Conservation (phyloP, 2,888 invertebrate genomes). For the Liopterus haemorrhoidalis region DNA sequence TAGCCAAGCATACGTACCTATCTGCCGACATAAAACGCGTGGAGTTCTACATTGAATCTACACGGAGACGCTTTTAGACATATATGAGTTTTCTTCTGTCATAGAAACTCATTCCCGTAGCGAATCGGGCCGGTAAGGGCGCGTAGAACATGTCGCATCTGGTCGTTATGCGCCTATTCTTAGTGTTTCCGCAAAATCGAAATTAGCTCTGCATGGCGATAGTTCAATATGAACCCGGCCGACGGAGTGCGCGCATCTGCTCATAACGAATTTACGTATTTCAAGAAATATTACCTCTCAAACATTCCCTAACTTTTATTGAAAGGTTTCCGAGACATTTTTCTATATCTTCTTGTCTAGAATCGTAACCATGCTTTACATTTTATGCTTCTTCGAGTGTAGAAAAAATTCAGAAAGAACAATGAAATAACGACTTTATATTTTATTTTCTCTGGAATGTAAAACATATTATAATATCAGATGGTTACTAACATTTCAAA, state of each 20-base stretch:
- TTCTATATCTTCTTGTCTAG: too few species aligned
- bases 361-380: too few species aligned
- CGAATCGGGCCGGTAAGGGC: constrained; percentile 35
- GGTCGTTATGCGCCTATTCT: constrained; percentile 35
- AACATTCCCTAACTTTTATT: constrained; percentile 13
- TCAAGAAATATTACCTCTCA: constrained; percentile 20
- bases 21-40: too few species aligned
- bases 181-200: constrained; percentile 39
- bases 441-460: too few species aligned
- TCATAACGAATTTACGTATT: constrained; percentile 39
- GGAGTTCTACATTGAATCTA: constrained; percentile 6
- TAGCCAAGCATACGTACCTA: too few species aligned
- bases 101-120: constrained; percentile 39
- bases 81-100: constrained; percentile 22
- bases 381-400: too few species aligned
- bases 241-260: constrained; percentile 36
- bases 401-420: too few species aligned
- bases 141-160: constrained; percentile 29
- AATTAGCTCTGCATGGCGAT: constrained; percentile 41
- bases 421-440: too few species aligned
- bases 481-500: too few species aligned
- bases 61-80: constrained; percentile 16
- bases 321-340: too few species aligned
- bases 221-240: constrained; percentile 33
- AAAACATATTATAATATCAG: too few species aligned